A percentile compares a stretch with the other conserved stretches of the same genome.
These are phyloP conservation scores for Ctenopoma multispine DNA, from an alignment of 2,797 vertebrate genomes.

Conservation along the genomic window DNA sequence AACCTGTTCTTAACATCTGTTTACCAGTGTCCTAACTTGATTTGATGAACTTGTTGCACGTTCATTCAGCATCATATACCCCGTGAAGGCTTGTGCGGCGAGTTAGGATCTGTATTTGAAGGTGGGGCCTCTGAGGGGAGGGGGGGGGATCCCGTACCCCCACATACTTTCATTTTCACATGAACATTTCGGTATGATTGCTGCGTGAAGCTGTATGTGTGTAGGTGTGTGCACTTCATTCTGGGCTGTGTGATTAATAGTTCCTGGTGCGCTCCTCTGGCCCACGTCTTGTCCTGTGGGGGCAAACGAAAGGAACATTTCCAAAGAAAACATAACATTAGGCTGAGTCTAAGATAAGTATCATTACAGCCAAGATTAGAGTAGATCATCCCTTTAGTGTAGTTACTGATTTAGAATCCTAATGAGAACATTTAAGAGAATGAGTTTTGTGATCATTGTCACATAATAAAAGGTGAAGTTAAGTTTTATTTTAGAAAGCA, in stretches of 20 bases:
- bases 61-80: not conserved
- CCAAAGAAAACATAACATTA: not conserved
- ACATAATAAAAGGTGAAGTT: no score
- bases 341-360: no score
- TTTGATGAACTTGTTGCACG: not conserved
- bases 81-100: no score
- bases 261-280: not conserved
- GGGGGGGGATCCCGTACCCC: conserved; percentile 6
- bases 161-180: conserved; percentile 65
- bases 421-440: not conserved
- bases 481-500: no score
- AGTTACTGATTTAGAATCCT: no score
- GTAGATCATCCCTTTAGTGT: no score
- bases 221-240: not conserved
- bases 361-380: not conserved
- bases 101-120: not conserved
- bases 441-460: not conserved
- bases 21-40: not conserved
- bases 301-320: not conserved
- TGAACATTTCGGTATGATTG: conserved; percentile 48
- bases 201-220: not conserved
- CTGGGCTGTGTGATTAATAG: not conserved
- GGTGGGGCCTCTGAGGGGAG: not conserved
- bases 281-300: not conserved
- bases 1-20: not conserved